phyloP scores from a whole-genome alignment of 2,113 vertebrate species.

The Nymphicus hollandicus region DNA sequence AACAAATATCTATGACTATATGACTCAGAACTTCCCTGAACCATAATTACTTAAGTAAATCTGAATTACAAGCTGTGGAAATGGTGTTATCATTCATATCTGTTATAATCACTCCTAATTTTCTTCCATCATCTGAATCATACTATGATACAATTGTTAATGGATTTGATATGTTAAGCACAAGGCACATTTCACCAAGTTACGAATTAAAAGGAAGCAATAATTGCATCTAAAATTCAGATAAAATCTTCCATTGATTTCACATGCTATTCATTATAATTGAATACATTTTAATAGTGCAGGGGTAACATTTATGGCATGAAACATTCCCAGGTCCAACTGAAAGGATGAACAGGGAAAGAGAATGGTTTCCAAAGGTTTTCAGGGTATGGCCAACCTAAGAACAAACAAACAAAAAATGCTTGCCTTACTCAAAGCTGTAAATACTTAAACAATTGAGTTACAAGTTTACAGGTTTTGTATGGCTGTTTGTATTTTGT shows the following conservation, averaged over 20 bases:
- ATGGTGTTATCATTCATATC: neutral
- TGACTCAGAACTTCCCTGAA: neutral
- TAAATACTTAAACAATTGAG: neutral
- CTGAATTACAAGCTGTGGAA: neutral
- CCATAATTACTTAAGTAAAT: neutral
- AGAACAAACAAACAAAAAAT: neutral
- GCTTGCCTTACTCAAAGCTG: neutral
- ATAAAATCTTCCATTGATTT: neutral
- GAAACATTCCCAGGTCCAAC: neutral
- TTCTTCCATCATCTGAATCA: neutral
- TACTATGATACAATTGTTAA: neutral
- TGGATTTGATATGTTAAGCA: neutral
- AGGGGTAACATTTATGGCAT: neutral
- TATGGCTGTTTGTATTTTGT: neutral
- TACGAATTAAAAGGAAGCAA: neutral
- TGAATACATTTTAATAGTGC: neutral
- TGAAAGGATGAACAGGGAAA: neutral
- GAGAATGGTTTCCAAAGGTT: neutral
- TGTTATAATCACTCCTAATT: neutral
- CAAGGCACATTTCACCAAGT: neutral
- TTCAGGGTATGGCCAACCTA: neutral
- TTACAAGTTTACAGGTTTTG: neutral
- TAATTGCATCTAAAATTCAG: neutral
- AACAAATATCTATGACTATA: neutral
- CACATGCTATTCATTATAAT: neutral